Evolutionary conservation across 2,888 invertebrate genomes (phyloP).

Genomic region (Cataglyphis livida): DNA sequence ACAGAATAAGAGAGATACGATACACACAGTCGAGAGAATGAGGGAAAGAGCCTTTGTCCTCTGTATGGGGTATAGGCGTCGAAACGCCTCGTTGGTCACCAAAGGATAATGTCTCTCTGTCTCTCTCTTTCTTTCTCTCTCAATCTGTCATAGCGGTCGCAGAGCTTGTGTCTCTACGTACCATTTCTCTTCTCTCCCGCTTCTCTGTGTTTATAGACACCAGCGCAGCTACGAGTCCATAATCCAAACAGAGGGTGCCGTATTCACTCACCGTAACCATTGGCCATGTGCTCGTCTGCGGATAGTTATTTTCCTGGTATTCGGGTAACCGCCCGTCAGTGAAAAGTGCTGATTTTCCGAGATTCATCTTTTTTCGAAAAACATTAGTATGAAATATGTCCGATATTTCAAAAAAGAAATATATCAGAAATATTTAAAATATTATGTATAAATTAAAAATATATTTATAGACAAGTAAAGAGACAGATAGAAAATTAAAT

Average conservation of each 20-base stretch:
- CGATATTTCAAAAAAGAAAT: neutral
- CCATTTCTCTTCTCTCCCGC: constrained; percentile 61
- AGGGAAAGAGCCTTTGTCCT: constrained; percentile 71
- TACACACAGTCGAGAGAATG: constrained; percentile 63
- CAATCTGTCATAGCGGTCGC: constrained; percentile 80
- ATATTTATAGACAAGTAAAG: neutral
- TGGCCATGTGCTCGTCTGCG: constrained; percentile 80
- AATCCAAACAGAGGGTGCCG: constrained; percentile 83
- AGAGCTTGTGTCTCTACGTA: constrained; percentile 56
- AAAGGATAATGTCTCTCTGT: constrained; percentile 75
- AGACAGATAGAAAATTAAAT: neutral
- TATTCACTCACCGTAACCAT: constrained; percentile 82
- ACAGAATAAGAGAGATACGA: constrained; percentile 47
- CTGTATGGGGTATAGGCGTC: constrained; percentile 68
- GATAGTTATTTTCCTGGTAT: constrained; percentile 60
- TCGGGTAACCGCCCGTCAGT: constrained; percentile 55
- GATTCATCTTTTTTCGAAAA: neutral
- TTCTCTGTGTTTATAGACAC: constrained; percentile 81
- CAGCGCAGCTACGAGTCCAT: constrained; percentile 77
- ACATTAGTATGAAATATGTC: neutral
- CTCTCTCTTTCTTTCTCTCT: constrained; percentile 65
- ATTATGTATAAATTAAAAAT: no score
- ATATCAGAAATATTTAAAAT: neutral
- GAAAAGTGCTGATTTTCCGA: constrained; percentile 43
- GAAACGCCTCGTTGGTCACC: constrained; percentile 82